Evolutionary conservation across 2,113 vertebrate species (phyloP).

Genomic region (Neoarius graeffei): DNA sequence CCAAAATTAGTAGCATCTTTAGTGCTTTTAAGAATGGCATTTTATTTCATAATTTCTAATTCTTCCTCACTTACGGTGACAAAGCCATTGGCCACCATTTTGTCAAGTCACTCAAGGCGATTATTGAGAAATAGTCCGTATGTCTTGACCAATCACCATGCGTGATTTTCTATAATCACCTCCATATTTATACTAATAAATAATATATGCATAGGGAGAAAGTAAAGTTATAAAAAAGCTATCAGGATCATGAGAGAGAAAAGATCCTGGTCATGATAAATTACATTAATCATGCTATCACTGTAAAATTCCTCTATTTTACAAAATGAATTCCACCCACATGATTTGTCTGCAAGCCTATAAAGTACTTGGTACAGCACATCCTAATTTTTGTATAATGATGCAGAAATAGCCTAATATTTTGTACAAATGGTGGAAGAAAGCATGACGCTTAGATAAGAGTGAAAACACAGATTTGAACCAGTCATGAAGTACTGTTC

Average conservation of each 20-base stretch:
- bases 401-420: not conserved
- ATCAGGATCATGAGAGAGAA: not conserved
- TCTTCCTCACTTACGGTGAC: no score
- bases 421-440: not conserved
- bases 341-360: not conserved
- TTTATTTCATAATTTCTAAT: no score
- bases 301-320: not conserved
- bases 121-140: no score
- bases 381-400: not conserved
- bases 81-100: no score
- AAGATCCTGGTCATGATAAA: not conserved
- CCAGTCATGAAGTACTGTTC: not conserved
- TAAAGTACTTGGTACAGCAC: not conserved
- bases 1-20: no score
- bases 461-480: not conserved
- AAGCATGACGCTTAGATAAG: not conserved
- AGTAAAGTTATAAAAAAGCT: not conserved
- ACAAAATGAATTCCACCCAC: not conserved
- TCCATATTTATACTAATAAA: not conserved
- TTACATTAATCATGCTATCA: not conserved
- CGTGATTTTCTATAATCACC: not conserved
- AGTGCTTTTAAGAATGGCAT: no score
- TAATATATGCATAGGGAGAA: not conserved
- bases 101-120: no score
- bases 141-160: no score